These are phyloP conservation scores for Panthera tigris DNA, from an alignment of 2,113 vertebrate species.

Conservation along the genomic window DNA sequence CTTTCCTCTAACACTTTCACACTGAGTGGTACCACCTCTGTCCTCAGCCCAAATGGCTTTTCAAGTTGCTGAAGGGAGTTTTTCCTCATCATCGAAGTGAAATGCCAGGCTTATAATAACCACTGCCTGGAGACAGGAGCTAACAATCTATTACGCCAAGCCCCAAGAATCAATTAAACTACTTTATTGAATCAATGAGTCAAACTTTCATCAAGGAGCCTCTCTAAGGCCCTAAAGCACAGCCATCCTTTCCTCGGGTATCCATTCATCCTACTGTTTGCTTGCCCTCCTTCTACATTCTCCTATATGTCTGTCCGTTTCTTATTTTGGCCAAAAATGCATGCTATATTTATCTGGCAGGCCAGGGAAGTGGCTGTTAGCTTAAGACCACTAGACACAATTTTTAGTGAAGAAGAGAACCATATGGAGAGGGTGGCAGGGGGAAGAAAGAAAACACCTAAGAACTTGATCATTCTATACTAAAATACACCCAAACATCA, in stretches of 20 bases:
- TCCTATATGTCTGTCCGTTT: not conserved
- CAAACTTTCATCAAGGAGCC: constrained; percentile 54
- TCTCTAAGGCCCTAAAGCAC: constrained; percentile 38
- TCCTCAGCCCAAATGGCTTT: constrained; percentile 51
- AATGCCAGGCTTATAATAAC: constrained; percentile 70
- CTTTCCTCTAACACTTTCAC: constrained; percentile 46
- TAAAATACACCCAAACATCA: not conserved
- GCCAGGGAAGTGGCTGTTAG: not conserved
- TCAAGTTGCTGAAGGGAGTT: constrained; percentile 63
- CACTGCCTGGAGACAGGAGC: constrained; percentile 57
- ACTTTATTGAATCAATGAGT: constrained; percentile 70
- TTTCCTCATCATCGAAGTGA: constrained; percentile 62
- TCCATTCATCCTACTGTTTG: not conserved
- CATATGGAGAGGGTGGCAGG: not conserved
- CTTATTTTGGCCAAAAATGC: constrained; percentile 9
- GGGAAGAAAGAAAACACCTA: not conserved
- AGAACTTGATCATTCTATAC: not conserved
- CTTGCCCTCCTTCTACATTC: not conserved
- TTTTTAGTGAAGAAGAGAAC: not conserved
- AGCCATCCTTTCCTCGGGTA: not conserved
- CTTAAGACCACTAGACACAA: not conserved
- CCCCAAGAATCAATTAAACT: constrained; percentile 68
- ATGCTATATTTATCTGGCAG: not conserved
- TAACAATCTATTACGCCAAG: constrained; percentile 69
- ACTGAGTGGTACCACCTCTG: constrained; percentile 42